Percentiles rank a stretch among this genome's conserved stretches.
These are phyloP conservation scores for Drosophila sucinea DNA, from an alignment of 1,140 invertebrate species.

Conservation along the genomic window DNA sequence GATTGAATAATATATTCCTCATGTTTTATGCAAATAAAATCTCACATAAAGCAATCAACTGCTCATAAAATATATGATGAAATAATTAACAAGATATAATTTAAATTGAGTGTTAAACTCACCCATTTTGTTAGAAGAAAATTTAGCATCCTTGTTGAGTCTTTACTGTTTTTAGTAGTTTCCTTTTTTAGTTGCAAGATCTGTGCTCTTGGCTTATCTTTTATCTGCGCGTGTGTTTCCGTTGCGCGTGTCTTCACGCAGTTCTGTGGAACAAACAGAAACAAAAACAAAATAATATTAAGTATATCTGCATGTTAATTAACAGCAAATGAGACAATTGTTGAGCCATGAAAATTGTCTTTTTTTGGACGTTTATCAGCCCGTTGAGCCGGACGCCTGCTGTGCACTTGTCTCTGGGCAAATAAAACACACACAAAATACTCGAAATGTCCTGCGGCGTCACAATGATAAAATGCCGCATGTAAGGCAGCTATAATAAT, in stretches of 20 bases:
- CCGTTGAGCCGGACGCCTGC: constrained; percentile 29
- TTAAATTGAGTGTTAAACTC: too few relatives aligned
- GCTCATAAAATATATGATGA: neutral
- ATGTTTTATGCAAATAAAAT: neutral
- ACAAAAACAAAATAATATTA: neutral
- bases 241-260: constrained; percentile 58
- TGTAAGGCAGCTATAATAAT: constrained; percentile 25
- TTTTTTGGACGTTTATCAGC: constrained; percentile 30
- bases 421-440: neutral
- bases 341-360: constrained; percentile 18
- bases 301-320: constrained; percentile 62
- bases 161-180: constrained; percentile 7
- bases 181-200: constrained; percentile 4
- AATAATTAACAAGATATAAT: too few relatives aligned
- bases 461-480: constrained; percentile 44
- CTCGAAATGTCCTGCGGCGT: constrained; percentile 45
- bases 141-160: neutral
- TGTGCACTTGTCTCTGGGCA: constrained; percentile 33
- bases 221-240: neutral
- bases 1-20: neutral
- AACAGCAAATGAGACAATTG: constrained; percentile 63
- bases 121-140: too few relatives aligned
- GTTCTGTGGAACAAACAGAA: constrained; percentile 54
- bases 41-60: neutral
- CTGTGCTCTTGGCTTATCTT: constrained; percentile 9